Conservation (phyloP, 2,888 invertebrate genomes). For the Rosalia funebris region DNA sequence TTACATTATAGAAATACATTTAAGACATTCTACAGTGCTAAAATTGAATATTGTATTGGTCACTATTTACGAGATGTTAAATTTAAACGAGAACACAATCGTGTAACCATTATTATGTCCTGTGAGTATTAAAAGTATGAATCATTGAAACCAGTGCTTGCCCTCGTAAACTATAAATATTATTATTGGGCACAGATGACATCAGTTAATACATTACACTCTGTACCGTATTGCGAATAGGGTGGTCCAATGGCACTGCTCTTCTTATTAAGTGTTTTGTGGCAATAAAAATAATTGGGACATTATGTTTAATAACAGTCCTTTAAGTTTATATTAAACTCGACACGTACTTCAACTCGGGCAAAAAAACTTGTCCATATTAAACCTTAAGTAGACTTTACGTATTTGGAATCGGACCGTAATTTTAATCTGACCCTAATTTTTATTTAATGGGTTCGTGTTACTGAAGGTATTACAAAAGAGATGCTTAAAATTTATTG, state of each 20-base stretch:
- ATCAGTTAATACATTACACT: background rate
- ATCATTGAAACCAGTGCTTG: slow-evolving; percentile 3
- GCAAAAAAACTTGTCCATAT: background rate
- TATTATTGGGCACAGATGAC: background rate
- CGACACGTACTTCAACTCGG: background rate
- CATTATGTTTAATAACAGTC: background rate
- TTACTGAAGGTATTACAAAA: no score
- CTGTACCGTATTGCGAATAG: background rate
- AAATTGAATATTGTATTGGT: no score
- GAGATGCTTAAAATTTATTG: no score
- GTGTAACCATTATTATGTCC: no score
- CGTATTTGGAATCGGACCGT: background rate
- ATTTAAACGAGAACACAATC: no score
- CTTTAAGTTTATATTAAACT: background rate
- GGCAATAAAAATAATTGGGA: background rate
- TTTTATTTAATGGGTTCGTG: no score
- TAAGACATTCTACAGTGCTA: no score
- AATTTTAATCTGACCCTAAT: no score
- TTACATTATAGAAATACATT: no score
- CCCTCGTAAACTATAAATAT: slow-evolving; percentile 2
- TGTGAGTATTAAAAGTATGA: no score
- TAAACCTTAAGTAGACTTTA: background rate
- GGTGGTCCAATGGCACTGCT: background rate
- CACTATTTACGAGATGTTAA: no score
- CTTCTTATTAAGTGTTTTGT: background rate